Evolutionary conservation across 1,140 invertebrate genomes (phyloP).

Genomic region (Papilio polyxenes): DNA sequence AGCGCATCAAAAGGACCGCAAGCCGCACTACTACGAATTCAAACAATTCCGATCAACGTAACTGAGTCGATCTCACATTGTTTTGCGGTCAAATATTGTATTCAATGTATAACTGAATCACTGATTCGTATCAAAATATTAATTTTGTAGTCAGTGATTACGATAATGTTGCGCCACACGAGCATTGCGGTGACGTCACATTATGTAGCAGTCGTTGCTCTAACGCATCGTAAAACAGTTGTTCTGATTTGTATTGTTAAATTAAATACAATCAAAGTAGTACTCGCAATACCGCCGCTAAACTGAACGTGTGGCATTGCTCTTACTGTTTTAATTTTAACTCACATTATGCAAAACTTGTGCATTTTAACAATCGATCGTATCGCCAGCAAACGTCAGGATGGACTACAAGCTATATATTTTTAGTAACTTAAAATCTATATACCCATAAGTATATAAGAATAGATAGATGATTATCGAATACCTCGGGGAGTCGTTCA

Average conservation of each 20-base stretch:
- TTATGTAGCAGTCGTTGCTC: too few species aligned
- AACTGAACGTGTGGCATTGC: background rate
- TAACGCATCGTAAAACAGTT: too few species aligned
- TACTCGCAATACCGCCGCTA: background rate
- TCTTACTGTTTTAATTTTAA: background rate
- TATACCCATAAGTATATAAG: conserved; percentile 8
- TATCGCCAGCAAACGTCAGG: background rate
- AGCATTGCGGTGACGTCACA: too few species aligned
- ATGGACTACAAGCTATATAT: background rate
- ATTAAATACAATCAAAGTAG: background rate
- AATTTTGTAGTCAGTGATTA: background rate
- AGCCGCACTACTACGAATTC: background rate
- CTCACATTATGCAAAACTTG: background rate
- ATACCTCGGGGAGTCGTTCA: background rate
- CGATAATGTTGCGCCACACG: background rate
- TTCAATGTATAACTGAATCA: background rate
- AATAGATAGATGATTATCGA: background rate
- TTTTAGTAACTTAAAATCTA: conserved; percentile 1
- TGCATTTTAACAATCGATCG: background rate
- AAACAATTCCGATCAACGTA: background rate
- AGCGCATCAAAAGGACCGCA: background rate
- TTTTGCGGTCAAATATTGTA: conserved; percentile 12
- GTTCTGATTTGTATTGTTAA: too few species aligned
- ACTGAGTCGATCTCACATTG: background rate
- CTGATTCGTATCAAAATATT: background rate